Evolutionary conservation across 2,888 invertebrate species (phyloP).

Genomic region (Cetonia aurata): DNA sequence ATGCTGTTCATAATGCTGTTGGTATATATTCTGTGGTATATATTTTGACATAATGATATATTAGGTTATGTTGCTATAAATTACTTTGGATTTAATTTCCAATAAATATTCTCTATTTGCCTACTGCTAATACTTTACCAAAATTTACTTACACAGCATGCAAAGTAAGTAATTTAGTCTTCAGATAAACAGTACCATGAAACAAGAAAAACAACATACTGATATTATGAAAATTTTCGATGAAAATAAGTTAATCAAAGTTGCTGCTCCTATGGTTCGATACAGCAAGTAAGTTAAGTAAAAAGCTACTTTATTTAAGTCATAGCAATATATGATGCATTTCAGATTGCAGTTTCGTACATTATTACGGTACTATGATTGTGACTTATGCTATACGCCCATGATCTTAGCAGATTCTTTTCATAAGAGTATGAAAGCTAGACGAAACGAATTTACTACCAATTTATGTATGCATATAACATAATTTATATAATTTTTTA

Average conservation of each 20-base stretch:
- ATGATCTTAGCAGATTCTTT: conserved; percentile 98
- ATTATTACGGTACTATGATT: conserved; percentile 83
- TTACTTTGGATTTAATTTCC: no score
- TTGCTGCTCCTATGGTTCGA: conserved; percentile 97
- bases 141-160: no score
- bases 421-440: conserved; percentile 87
- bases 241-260: conserved; percentile 75
- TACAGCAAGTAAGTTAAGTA: conserved; percentile 81
- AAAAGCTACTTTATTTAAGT: neutral
- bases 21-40: no score
- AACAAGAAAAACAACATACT: conserved; percentile 42
- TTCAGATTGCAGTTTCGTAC: conserved; percentile 80
- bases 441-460: conserved; percentile 85
- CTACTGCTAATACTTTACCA: no score
- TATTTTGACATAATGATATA: no score
- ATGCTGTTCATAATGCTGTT: no score
- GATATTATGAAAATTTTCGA: conserved; percentile 77
- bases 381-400: conserved; percentile 93
- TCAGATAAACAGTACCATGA: conserved; percentile 5
- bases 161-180: neutral
- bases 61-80: no score
- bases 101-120: no score
- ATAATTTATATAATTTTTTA: conserved; percentile 18
- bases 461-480: conserved; percentile 66
- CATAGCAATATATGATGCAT: neutral